Evolutionary conservation across 1,140 invertebrate species (phyloP), one percentile per base, ranked within the genome.

Genomic region (Drosophila funebris): DNA sequence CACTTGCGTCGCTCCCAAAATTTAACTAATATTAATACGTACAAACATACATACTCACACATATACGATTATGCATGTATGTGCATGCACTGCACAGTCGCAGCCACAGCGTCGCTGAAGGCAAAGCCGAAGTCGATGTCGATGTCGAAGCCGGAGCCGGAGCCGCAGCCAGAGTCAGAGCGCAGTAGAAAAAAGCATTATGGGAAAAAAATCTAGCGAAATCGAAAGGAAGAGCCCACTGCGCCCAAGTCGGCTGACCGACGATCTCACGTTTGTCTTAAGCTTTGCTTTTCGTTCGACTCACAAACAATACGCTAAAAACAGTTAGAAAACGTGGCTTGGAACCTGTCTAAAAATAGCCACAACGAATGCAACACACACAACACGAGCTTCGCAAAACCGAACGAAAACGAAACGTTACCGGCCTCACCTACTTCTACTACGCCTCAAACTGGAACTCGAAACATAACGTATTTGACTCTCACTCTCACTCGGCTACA

Each of bases 261-360:
- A 69, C 73, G 74, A 70, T 88, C 83, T 83, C 83, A 88, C 84
- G 83, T 89, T 88, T 88, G 63, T 81, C 62, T 58, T 63, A 16
- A 64, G 54, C 56, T 16, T 18, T 13, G 53, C 33, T 43, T 56
- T 33, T 37, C 58, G 18, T 71, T 48, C 29, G 69, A 39, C 52
- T 63, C 31, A 5, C 14, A 29, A 31, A 22, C 36, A 54, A 89
- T 90, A 89, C 84, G 74, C 84, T 73, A 90, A 81, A 74, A 90
- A 89, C 84, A 89, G 84, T 89, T 89, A 89, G 85, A 89, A 89
- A 89, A 90, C 84, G 85, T 89, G 84, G 85, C 84, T 89, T 78
- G 78, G 76, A 90, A 90, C 87, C 87, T 90, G 87, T 90, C 84
- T 89, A 89, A 89, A 89, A 89, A 89, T 89, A 89, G 84, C 84